Base-by-base conservation (phyloP, 1,140 invertebrate species). In the Mylabris phalerata region DNA sequence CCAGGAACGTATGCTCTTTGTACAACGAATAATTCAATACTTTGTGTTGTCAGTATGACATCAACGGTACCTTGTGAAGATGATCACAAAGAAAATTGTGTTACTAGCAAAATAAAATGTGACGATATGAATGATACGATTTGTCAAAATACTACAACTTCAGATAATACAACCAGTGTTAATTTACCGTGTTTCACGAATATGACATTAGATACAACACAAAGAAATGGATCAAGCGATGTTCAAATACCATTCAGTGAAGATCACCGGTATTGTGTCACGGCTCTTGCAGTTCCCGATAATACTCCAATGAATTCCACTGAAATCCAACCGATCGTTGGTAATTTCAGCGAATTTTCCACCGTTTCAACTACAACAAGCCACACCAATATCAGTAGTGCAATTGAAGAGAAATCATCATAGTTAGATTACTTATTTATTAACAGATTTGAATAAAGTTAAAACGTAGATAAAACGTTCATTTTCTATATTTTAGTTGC, bases 251-350 rank as follows among this genome's bases (percentile, higher is more conserved):
- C 62, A 27, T 56, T 50, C 19, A 63, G 50, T 25, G 41, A 62
- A 25, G 55, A 64, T n/a, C 63, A 67, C 48, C 58, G 49, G 11
- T 68, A 62, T 48, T 68, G 66, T 49, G 61, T 68, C 10, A 68
- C 66, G 9, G 64, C 66, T 24, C 62, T 66, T 64, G 66, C 66
- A 10, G 55, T 66, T 24, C 64, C 64, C 10, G 66, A 62, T 19
- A 19, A 19, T 19, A 19, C 19, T 11, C 64, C 66, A 4, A 38
- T 42, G 32, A 32, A 32, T 32, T 32, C 32, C 7, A 32, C 32
- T 5, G 4, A 32, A 32, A 32, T 32, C 32, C 32, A 32, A 32
- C 32, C 32, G 32, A 7, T 32, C 32, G 7, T 4, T 32, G 32
- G 32, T 7, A 32, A 32, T 32, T 7, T 32, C 32, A 19, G 4